Percentiles rank a stretch among this genome's conserved stretches.
These are phyloP conservation scores for Nymphalis polychloros DNA, from an alignment of 2,888 invertebrate genomes.

Conservation along the genomic window DNA sequence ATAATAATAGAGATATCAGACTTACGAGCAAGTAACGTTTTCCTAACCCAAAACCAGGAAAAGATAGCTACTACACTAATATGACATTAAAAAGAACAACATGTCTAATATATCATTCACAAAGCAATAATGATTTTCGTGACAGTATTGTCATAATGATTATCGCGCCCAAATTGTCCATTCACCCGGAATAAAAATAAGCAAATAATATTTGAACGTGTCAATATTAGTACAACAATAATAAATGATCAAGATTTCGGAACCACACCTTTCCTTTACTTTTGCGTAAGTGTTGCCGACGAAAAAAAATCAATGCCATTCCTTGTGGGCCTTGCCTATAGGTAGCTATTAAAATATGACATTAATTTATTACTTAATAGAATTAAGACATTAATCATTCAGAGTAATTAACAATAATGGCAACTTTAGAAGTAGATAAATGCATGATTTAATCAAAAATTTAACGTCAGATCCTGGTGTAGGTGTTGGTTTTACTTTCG, in stretches of 20 bases:
- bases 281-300: slow-evolving; percentile 16
- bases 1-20: too few species aligned
- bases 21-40: too few species aligned
- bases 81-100: too few species aligned
- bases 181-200: slow-evolving; percentile 15
- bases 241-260: slow-evolving; percentile 14
- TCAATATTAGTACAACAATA: slow-evolving; percentile 18
- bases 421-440: slow-evolving; percentile 9
- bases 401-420: slow-evolving; percentile 14
- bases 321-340: slow-evolving; percentile 20
- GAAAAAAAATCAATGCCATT: slow-evolving; percentile 21
- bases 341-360: slow-evolving; percentile 33
- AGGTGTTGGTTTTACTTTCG: background rate
- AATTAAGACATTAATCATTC: slow-evolving; percentile 36
- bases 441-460: background rate
- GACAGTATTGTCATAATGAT: background rate
- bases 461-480: background rate
- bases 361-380: slow-evolving; percentile 29
- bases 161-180: slow-evolving; percentile 3
- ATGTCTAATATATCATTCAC: background rate
- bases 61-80: too few species aligned
- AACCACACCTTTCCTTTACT: slow-evolving; percentile 11
- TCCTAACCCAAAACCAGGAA: too few species aligned
- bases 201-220: slow-evolving; percentile 16
- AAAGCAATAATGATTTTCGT: slow-evolving; percentile 1